Evolutionary conservation across 2,888 invertebrate species (phyloP), one percentile per base, ranked within the genome.

Genomic region (Stictocephala bisonia): DNA sequence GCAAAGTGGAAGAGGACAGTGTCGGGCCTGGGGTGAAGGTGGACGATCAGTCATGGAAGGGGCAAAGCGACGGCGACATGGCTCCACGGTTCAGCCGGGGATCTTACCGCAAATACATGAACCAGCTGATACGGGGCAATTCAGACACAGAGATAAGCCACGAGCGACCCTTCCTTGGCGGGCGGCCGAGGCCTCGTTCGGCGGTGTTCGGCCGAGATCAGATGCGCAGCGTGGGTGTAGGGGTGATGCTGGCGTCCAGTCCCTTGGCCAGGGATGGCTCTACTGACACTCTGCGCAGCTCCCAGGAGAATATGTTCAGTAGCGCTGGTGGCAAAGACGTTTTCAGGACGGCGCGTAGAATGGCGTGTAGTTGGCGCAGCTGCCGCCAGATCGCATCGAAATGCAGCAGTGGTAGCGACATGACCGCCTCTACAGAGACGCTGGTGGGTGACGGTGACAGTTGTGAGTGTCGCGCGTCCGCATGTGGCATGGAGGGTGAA

Each of bases 41-140:
- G n/a, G n/a, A n/a, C n/a, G n/a, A n/a, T n/a, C 40, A 58, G 73
- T 50, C 73, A 56, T 68, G 58, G 68, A 72, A 51, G 31, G 41
- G 66, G 3, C 72, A 53, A 15, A 6, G 24, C 2, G 11, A 7
- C 2, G 24, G 40, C 20, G 50, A 24, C n/a, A n/a, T 50, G 9
- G 48, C 68, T 9, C 40, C 35, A 24, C 73, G 68, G 13, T 72
- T 71, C 51, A 60, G 53, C 6, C 41, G 72, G 22, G 75, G 77
- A 20, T 74, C 75, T 26, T 76, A 77, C 72, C 74, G 77, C 24
- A 72, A 72, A 27, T 77, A 74, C 71, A 73, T 77, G 72, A 77
- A 77, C 72, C 70, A 74, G 15, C 72, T 77, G 35, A 72, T 77
- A 18, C 71, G 76, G 18, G 68, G 68, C 27, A 73, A 68, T 60